Conservation (phyloP, 2,797 vertebrate genomes). For the Periophthalmus magnuspinnatus region DNA sequence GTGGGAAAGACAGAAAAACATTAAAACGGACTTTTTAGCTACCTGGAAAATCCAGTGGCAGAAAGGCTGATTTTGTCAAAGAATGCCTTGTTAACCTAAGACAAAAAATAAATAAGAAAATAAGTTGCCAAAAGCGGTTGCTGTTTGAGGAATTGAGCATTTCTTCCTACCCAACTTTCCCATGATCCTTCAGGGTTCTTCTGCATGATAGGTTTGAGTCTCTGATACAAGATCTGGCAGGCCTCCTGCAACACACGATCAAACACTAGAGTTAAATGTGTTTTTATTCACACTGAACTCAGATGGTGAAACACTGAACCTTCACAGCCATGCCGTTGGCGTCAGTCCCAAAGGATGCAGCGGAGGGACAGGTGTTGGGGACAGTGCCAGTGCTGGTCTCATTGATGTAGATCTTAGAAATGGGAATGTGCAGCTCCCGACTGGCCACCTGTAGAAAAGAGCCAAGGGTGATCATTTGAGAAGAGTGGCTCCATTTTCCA, state of each 20-base stretch:
- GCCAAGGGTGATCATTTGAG: background rate
- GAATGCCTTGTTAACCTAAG: conserved; percentile 79
- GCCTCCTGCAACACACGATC: conserved; percentile 74
- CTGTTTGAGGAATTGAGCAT: background rate
- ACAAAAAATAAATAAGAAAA: background rate
- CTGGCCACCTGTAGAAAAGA: conserved; percentile 81
- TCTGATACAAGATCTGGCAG: conserved; percentile 83
- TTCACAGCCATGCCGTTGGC: conserved; percentile 89
- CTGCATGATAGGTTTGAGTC: conserved; percentile 83
- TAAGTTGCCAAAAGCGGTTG: background rate
- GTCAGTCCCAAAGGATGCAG: conserved; percentile 84
- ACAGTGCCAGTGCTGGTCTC: conserved; percentile 85
- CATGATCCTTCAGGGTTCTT: conserved; percentile 83
- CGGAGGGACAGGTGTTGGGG: conserved; percentile 83
- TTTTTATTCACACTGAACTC: background rate
- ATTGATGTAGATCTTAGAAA: conserved; percentile 82
- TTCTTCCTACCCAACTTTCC: conserved; percentile 83
- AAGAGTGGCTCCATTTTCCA: too few relatives aligned
- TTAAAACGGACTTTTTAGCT: too few relatives aligned
- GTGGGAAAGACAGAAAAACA: background rate
- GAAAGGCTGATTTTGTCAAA: conserved; percentile 85
- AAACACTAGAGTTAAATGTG: background rate
- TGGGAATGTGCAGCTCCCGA: conserved; percentile 83
- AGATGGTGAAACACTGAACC: conserved; percentile 60
- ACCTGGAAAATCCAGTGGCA: conserved; percentile 85